Conservation (phyloP, 2,113 vertebrate genomes). For the Eidolon helvum region DNA sequence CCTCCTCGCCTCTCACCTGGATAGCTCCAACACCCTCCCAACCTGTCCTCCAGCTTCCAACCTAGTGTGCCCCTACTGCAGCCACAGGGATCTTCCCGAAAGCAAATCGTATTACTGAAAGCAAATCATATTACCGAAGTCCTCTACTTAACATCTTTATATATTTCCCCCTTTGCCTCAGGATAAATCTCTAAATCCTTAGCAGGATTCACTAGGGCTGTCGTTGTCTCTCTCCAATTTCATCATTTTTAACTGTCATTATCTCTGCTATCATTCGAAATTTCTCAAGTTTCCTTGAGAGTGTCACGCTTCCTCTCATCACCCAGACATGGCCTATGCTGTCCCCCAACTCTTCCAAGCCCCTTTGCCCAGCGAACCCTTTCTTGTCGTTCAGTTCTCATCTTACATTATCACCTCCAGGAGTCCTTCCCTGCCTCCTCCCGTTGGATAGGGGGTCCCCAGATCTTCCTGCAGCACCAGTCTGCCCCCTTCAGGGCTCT, state of each 20-base stretch:
- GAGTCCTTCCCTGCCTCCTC: not conserved
- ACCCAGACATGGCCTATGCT: not conserved
- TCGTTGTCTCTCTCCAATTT: not conserved
- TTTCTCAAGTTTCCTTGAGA: not conserved
- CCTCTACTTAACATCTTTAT: not conserved
- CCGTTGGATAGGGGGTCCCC: not conserved
- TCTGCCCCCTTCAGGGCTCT: not conserved
- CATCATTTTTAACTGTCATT: not conserved
- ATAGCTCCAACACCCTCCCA: not conserved
- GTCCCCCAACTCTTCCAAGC: not conserved
- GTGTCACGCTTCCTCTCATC: not conserved
- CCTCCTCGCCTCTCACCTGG: not conserved
- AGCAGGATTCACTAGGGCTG: not conserved
- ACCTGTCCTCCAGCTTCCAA: not conserved
- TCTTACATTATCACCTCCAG: not conserved
- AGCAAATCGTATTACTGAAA: not conserved
- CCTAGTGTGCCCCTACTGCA: no score
- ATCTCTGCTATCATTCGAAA: not conserved
- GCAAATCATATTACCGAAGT: not conserved
- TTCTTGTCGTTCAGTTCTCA: not conserved
- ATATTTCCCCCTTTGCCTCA: not conserved
- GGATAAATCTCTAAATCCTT: not conserved
- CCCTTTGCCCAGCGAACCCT: not conserved
- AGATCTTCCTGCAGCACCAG: not conserved
- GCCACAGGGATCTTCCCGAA: not conserved